Evolutionary conservation across 64 coral and sea anemone genomes (phyloP), one percentile per base, ranked within the genome.

Genomic region (Stylophora pistillata): DNA sequence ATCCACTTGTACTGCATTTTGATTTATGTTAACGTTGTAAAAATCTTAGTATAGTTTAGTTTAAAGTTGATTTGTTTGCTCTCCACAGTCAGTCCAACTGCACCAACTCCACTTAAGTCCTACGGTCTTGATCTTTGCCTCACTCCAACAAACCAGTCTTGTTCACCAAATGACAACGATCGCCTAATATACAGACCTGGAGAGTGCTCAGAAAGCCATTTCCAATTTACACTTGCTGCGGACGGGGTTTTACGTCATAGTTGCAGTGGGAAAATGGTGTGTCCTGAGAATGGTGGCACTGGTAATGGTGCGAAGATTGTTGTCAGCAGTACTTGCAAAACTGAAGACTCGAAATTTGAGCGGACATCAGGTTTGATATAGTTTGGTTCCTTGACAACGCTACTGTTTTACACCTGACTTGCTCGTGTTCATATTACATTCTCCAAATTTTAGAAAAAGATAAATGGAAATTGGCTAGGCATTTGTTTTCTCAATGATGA

Each of bases 241-340:
- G 75, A 91, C 53, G 94, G 94, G 11, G 76, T 89, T 0, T 55
- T 95, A 69, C 85, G 94, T 82, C 94, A 95, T 60, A 55, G 55
- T 0, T 92, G 94, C 63, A 95, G 94, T 57, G 85, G 74, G 15
- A 88, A 88, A 32, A 74, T 81, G 27, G 89, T 95, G 23, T 95
- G 94, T 92, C 94, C 94, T 4, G 53, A 82, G 23, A 78, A 88
- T 77, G 86, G 86, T 41, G 64, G 56, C 23, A 89, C 65, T 27
- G 9, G 53, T 20, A 92, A 88, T 15, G 87, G 87, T 53, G 91
- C 74, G 0, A 91, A 37, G 20, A 75, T 95, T 57, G 78, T 92
- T 10, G 59, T 95, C 14, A 95, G 94, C 75, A 89, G 90, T 58
- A 78, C 47, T 10, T 95, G 94, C 25, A 72, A 66, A 15, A 62